phyloP scores from a whole-genome alignment of 1,140 invertebrate species.

The Anthonomus grandis region DNA sequence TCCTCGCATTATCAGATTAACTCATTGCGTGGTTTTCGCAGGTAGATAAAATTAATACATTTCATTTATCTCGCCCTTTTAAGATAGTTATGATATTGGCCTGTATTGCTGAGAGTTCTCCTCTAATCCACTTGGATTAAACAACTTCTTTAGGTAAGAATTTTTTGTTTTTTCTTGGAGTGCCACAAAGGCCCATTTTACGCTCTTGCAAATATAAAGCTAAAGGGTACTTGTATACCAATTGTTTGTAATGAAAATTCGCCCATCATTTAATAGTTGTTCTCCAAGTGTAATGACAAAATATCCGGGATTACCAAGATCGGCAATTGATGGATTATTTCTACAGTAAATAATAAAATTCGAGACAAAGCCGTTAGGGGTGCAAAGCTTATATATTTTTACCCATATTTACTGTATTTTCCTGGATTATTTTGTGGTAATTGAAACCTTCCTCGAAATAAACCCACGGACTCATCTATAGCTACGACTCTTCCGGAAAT shows the following conservation, averaged over 20 bases:
- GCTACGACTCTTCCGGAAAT: background rate
- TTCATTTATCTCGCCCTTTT: background rate
- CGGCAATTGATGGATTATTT: background rate
- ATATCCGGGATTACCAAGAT: background rate
- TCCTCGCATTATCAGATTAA: background rate
- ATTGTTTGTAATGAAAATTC: background rate
- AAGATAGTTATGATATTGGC: background rate
- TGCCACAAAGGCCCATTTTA: background rate
- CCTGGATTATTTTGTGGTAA: background rate
- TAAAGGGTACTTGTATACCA: background rate
- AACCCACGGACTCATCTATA: background rate
- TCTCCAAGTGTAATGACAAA: background rate
- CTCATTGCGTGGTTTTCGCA: background rate
- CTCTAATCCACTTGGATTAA: background rate
- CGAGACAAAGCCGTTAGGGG: background rate
- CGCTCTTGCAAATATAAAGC: background rate
- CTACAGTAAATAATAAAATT: background rate
- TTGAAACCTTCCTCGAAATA: background rate
- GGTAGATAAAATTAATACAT: background rate
- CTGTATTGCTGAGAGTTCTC: background rate
- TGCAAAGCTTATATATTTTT: background rate
- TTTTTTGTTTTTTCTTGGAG: background rate
- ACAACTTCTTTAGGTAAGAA: background rate
- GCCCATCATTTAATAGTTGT: background rate
- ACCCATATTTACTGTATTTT: background rate